Conservation (phyloP, 2,113 vertebrate species). For the Vidua chalybeata region DNA sequence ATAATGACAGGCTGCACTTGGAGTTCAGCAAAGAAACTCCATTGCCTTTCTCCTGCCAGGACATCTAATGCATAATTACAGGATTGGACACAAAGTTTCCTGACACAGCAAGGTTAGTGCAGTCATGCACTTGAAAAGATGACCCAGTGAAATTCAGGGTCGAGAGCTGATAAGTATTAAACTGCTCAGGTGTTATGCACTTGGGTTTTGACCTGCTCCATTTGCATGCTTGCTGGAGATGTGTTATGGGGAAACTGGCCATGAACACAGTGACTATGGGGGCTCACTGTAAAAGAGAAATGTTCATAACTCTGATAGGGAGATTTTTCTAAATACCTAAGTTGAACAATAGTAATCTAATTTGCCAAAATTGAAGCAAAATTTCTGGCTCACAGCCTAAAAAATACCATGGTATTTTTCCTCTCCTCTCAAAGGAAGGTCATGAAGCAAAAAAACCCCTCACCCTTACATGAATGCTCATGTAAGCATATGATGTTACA, state of each 20-base stretch:
- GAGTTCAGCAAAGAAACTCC: constrained; percentile 8
- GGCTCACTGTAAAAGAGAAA: neutral
- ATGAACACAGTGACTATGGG: accelerated
- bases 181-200: neutral
- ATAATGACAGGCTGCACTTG: constrained; percentile 28
- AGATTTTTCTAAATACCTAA: neutral
- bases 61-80: constrained; percentile 8
- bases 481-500: neutral
- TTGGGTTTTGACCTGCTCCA: neutral
- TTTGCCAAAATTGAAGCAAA: neutral
- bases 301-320: neutral
- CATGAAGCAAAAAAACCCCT: neutral
- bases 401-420: neutral
- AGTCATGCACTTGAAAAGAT: neutral
- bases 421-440: neutral
- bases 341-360: neutral
- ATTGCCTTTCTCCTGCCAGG: constrained; percentile 7
- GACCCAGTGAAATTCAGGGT: neutral
- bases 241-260: neutral
- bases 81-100: neutral
- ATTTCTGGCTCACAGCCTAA: neutral
- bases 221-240: neutral
- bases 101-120: constrained; percentile 39
- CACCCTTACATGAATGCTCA: neutral
- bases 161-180: neutral